These are phyloP conservation scores for Thymallus thymallus DNA, from an alignment of 2,113 vertebrate species.

Conservation along the genomic window DNA sequence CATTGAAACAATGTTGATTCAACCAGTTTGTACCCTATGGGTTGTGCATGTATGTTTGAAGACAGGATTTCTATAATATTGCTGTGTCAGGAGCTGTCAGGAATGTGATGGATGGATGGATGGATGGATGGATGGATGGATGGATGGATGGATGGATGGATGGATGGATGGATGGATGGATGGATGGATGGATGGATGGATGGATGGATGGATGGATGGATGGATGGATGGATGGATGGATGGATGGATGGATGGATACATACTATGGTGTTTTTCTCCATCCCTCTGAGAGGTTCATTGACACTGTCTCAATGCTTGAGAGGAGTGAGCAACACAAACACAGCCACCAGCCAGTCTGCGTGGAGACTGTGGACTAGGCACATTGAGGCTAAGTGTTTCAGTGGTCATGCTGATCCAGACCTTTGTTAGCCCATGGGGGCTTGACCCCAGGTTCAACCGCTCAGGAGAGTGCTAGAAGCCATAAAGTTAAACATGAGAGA, in stretches of 20 bases:
- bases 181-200: background rate
- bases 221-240: background rate
- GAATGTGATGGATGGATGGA: background rate
- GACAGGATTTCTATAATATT: background rate
- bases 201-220: background rate
- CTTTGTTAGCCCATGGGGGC: background rate
- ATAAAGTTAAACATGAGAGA: conserved; percentile 48
- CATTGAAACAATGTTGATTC: too few species aligned
- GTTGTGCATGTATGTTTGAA: background rate
- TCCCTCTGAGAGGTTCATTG: background rate
- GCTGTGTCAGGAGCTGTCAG: background rate
- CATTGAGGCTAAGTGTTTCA: conserved; percentile 17
- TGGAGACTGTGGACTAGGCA: conserved; percentile 10
- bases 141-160: background rate
- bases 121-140: background rate
- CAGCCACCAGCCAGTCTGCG: background rate
- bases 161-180: background rate
- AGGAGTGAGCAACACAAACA: background rate
- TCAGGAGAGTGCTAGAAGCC: conserved; percentile 48
- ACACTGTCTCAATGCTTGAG: background rate
- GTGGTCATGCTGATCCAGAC: conserved; percentile 6
- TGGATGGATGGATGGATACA: background rate
- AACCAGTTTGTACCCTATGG: background rate
- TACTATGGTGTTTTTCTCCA: background rate
- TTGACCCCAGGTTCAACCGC: conserved; percentile 48